phyloP scores from a whole-genome alignment of 2,797 vertebrate genomes.

The Enteromius viviparus region DNA sequence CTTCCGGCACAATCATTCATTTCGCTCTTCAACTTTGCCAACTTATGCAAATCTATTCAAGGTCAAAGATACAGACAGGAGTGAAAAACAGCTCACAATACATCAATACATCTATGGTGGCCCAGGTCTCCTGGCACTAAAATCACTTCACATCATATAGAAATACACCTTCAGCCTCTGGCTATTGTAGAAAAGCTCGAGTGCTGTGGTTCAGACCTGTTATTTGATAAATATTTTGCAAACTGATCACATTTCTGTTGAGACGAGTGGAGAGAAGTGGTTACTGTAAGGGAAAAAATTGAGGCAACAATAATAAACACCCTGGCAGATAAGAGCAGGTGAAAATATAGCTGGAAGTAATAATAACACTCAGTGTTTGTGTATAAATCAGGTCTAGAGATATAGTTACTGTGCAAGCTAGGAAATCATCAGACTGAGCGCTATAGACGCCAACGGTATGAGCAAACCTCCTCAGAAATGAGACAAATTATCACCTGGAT shows the following conservation, averaged over 20 bases:
- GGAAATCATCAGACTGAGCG: conserved; percentile 17
- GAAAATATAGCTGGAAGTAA: conserved; percentile 33
- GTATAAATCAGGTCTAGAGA: conserved; percentile 35
- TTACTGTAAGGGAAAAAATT: neutral
- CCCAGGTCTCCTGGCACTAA: conserved; percentile 16
- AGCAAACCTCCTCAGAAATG: neutral
- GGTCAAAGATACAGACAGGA: neutral
- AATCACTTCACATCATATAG: conserved; percentile 18
- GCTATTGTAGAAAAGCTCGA: neutral
- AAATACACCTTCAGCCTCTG: conserved; percentile 15
- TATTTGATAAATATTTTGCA: conserved; percentile 28
- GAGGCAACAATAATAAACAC: conserved; percentile 38
- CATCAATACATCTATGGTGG: neutral
- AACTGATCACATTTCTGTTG: conserved; percentile 33
- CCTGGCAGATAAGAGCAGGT: conserved; percentile 19
- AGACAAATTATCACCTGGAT: conserved; percentile 21
- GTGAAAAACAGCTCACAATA: neutral
- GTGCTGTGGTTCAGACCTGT: neutral
- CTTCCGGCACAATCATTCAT: conserved; percentile 13
- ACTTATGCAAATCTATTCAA: conserved; percentile 29
- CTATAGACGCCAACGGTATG: neutral
- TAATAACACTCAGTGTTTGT: conserved; percentile 48
- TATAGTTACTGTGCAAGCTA: conserved; percentile 7
- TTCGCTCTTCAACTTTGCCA: neutral
- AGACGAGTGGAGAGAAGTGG: conserved; percentile 16